These are phyloP conservation scores for Todiramphus saurophagus DNA, from an alignment of 2,113 vertebrate genomes.

Conservation along the genomic window DNA sequence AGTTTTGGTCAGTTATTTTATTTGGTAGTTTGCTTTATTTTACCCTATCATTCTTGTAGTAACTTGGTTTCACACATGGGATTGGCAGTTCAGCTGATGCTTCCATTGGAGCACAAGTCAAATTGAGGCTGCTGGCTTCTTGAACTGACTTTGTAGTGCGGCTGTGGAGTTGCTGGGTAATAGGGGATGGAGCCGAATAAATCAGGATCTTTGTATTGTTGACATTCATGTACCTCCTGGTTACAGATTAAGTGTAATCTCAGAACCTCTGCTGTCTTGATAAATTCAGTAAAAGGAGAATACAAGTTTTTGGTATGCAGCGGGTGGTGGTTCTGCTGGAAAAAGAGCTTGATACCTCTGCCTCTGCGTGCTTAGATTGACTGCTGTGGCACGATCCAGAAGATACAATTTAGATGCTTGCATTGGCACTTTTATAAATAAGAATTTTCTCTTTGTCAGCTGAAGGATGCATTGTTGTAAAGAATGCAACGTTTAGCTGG, in stretches of 20 bases:
- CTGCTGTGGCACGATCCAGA: not conserved
- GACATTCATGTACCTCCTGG: not conserved
- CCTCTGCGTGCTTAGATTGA: not conserved
- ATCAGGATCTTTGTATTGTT: not conserved
- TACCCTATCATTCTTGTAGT: not conserved
- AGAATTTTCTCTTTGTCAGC: constrained; percentile 60
- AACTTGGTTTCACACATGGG: not conserved
- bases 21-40: not conserved
- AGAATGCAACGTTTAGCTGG: constrained; percentile 89
- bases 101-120: not conserved
- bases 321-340: not conserved
- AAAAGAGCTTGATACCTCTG: not conserved
- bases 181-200: not conserved
- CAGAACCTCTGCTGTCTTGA: not conserved
- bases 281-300: not conserved
- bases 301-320: not conserved
- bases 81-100: not conserved
- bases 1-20: not conserved
- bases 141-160: not conserved
- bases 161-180: not conserved
- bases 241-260: not conserved
- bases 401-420: not conserved
- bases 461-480: constrained; percentile 78
- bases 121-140: not conserved
- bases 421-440: not conserved